These are phyloP conservation scores for Mormoops blainvillei DNA, from an alignment of 2,113 vertebrate genomes.

Conservation along the genomic window DNA sequence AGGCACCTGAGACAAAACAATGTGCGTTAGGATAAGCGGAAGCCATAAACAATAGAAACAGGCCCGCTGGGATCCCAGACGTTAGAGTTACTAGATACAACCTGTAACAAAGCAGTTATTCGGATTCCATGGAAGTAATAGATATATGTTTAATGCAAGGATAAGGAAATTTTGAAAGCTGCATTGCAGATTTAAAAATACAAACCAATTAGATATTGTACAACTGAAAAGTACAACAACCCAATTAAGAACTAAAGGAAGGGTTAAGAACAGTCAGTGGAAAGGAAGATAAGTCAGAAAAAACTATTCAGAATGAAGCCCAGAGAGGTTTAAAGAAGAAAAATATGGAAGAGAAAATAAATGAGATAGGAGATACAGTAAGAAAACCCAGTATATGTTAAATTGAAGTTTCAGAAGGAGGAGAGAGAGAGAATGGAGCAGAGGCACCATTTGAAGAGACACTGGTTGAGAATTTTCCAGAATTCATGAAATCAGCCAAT, in stretches of 20 bases:
- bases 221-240: neutral
- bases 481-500: neutral
- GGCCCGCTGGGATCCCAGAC: accelerated
- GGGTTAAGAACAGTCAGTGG: neutral
- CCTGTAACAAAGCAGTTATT: neutral
- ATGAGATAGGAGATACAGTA: neutral
- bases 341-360: neutral
- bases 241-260: neutral
- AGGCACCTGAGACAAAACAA: neutral
- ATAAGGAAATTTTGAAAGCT: neutral
- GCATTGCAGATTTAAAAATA: neutral
- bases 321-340: neutral
- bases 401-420: neutral
- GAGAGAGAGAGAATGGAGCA: neutral
- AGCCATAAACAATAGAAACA: neutral
- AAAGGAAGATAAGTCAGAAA: neutral
- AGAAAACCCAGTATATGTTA: neutral
- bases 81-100: neutral
- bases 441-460: neutral
- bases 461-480: neutral
- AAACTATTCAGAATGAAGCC: neutral
- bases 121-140: neutral
- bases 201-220: neutral
- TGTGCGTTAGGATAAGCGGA: neutral
- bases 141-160: constrained; percentile 13